Evolutionary conservation across 2,113 vertebrate genomes (phyloP), one percentile per base, ranked within the genome.

Genomic region (Bos javanicus): DNA sequence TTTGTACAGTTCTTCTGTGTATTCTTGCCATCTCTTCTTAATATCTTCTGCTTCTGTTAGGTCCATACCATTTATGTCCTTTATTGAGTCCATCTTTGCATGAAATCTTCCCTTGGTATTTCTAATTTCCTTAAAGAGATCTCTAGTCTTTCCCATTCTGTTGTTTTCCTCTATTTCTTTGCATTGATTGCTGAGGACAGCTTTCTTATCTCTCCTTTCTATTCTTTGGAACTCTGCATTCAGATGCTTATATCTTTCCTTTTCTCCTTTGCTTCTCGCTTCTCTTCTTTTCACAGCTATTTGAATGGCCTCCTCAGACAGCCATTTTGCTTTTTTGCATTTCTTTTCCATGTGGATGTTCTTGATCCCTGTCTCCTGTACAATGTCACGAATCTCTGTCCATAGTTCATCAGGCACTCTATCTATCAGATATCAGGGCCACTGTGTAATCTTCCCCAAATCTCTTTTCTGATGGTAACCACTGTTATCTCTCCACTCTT

Each of bases 301-400:
- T n/a, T n/a, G 62, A 4, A n/a, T 4, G 7, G 7, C 30, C 15
- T 64, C 16, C 30, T 7, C 62, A n/a, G 30, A 9, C 3, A 64
- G 30, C 30, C 30, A n/a, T 64, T n/a, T 64, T 64, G 30, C 7
- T 9, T 64, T 64, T 64, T 64, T 64, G 62, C 16, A 64, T n/a
- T 64, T 64, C 3, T 17, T 64, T 64, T 64, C 62, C 62, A n/a
- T n/a, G 62, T 0, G 60, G 60, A 33, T 64, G 7, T 16, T 64
- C 62, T 64, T 64, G 33, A n/a, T 64, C 62, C 62, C 62, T 64
- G 7, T 9, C 15, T 64, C 30, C 62, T 17, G 33, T 64, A 64
- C 3, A n/a, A 9, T 64, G 62, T n/a, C 62, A 64, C 0, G 16
- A 64, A 64, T 16, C 7, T 64, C 62, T 0, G 0, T n/a, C 62